phyloP scores from a whole-genome alignment of 2,888 invertebrate genomes.

The Callimorpha dominula region DNA sequence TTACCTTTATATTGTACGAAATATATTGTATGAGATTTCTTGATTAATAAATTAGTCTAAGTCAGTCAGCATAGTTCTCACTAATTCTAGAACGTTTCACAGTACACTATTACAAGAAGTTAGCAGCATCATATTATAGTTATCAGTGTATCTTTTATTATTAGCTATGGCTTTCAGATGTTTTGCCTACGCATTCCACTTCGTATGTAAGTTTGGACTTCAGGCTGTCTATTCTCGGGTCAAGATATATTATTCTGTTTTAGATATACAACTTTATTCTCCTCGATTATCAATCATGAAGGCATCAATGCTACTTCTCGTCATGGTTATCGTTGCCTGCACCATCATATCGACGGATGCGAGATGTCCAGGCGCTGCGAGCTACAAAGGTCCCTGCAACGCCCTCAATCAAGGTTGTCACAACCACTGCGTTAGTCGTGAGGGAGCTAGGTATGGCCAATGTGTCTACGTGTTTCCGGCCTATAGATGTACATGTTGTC shows the following conservation, averaged over 20 bases:
- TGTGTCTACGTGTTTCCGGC: neutral
- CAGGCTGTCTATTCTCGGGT: neutral
- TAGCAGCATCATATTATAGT: too few relatives aligned
- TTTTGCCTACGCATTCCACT: neutral
- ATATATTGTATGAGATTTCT: too few relatives aligned
- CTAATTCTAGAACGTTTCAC: too few relatives aligned
- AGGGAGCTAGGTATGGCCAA: neutral
- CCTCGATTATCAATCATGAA: neutral
- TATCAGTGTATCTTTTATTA: too few relatives aligned
- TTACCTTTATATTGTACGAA: too few relatives aligned
- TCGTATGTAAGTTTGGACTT: neutral
- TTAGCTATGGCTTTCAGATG: too few relatives aligned
- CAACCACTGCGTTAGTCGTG: neutral
- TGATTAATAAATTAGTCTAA: too few relatives aligned
- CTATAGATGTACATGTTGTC: constrained; percentile 1
- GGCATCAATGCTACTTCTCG: neutral
- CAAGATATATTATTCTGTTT: neutral
- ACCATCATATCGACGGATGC: neutral
- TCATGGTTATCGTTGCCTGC: neutral
- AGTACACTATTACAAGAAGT: too few relatives aligned
- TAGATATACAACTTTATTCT: neutral
- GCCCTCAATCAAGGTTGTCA: neutral
- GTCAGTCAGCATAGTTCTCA: too few relatives aligned
- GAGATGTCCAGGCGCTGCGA: neutral
- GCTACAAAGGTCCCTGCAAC: neutral